Conservation (phyloP, 2,888 invertebrate genomes). For the Amphimallon solstitiale region DNA sequence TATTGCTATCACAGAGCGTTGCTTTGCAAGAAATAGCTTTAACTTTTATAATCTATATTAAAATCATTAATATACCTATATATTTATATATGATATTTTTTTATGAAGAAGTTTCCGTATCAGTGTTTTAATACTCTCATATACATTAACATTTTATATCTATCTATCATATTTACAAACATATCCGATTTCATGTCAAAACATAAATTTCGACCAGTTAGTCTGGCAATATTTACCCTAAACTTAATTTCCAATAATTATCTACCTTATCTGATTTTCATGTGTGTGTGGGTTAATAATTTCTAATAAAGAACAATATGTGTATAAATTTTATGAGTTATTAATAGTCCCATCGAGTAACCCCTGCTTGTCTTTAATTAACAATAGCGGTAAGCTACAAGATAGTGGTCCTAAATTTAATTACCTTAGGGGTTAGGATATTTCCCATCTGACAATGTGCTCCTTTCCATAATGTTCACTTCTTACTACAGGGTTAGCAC, state of each 20-base stretch:
- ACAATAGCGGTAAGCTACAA: slow-evolving; percentile 51
- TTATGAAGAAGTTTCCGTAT: too few species aligned
- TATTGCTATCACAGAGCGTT: too few species aligned
- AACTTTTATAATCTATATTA: too few species aligned
- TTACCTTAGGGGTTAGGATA: slow-evolving; percentile 33
- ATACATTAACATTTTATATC: too few species aligned
- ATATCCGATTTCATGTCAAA: too few species aligned
- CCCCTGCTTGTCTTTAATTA: slow-evolving; percentile 49
- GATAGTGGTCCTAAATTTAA: slow-evolving; percentile 38
- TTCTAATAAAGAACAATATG: slow-evolving; percentile 41
- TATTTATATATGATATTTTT: too few species aligned
- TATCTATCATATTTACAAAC: too few species aligned
- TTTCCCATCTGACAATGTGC: slow-evolving; percentile 26
- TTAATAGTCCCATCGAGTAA: slow-evolving; percentile 44
- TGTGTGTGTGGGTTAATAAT: slow-evolving; percentile 23
- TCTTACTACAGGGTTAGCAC: background rate
- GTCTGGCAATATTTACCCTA: background rate
- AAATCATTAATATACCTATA: too few species aligned
- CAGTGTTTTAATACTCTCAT: too few species aligned
- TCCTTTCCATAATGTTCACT: slow-evolving; percentile 20
- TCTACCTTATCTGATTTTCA: slow-evolving; percentile 25
- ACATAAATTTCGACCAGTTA: too few species aligned
- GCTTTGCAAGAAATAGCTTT: too few species aligned
- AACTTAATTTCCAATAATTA: slow-evolving; percentile 25
- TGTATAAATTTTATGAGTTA: slow-evolving; percentile 45